Evolutionary conservation across 2,797 vertebrate genomes (phyloP).

Genomic region (Esox masquinongy): DNA sequence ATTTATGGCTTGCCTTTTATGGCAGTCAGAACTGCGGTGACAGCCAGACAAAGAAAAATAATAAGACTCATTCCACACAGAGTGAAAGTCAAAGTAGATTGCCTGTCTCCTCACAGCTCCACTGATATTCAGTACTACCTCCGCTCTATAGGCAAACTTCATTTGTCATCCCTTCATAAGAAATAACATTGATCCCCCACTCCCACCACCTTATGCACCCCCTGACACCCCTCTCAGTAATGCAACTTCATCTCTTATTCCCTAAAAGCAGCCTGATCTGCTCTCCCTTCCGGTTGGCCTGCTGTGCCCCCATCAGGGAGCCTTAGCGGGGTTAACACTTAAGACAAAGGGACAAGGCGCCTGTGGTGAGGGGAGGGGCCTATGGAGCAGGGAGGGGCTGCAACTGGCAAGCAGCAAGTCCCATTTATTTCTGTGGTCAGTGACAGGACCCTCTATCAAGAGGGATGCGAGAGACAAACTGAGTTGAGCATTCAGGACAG

Average conservation of each 20-base stretch:
- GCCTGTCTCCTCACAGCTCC: conserved; percentile 9
- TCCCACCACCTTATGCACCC: background rate
- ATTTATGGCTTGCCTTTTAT: background rate
- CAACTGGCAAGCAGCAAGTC: background rate
- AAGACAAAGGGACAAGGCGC: background rate
- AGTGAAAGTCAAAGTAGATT: background rate
- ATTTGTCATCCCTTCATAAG: conserved; percentile 23
- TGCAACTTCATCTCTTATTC: conserved; percentile 17
- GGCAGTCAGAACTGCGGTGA: background rate
- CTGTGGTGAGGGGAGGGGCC: conserved; percentile 11
- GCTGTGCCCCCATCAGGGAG: background rate
- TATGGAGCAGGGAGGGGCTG: background rate
- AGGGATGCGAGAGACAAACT: background rate
- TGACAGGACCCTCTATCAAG: too few relatives aligned
- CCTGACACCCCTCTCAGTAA: background rate
- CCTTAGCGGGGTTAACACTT: background rate
- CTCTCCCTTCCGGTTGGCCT: conserved; percentile 11
- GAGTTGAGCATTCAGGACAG: background rate
- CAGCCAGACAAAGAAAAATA: background rate
- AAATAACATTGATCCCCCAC: conserved; percentile 23
- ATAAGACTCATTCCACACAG: background rate
- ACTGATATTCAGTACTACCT: conserved; percentile 5
- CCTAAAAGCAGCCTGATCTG: conserved; percentile 18
- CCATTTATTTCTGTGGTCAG: background rate
- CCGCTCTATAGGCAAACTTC: conserved; percentile 17